These are phyloP conservation scores for Drosophila tanythrix DNA, from an alignment of 2,888 invertebrate genomes.

Conservation along the genomic window DNA sequence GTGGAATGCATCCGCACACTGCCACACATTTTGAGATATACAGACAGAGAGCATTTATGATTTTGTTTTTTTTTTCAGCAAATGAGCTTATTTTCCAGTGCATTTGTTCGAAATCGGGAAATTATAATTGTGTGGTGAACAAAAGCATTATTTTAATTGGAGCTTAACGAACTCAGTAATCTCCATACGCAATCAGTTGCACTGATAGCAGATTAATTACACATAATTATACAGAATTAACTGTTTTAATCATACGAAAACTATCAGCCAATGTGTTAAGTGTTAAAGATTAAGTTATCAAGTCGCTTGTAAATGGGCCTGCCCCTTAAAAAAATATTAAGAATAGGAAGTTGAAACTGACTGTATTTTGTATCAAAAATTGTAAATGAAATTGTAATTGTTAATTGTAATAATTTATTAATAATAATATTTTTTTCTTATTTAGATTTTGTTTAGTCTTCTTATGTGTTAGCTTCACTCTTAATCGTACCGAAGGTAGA, in stretches of 20 bases:
- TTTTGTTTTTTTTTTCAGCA: slow-evolving; percentile 3
- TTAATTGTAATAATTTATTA: no score
- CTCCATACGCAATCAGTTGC: not conserved
- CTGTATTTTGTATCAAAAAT: not conserved
- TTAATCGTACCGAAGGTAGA: not conserved
- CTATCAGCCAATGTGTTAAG: not conserved
- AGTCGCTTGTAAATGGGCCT: not conserved
- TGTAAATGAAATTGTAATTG: no score
- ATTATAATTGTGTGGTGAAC: not conserved
- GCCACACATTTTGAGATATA: not conserved
- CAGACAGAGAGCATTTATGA: not conserved
- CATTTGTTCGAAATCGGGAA: not conserved
- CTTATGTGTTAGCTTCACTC: not conserved
- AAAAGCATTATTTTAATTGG: not conserved
- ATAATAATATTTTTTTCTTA: not conserved
- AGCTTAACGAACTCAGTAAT: not conserved
- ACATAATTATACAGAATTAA: not conserved
- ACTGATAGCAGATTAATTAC: not conserved
- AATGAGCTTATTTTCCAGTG: slow-evolving; percentile 6
- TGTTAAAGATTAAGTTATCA: not conserved
- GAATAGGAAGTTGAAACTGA: not conserved
- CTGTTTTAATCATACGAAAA: not conserved
- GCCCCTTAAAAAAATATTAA: not conserved
- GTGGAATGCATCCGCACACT: not conserved
- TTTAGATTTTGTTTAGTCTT: not conserved